Evolutionary conservation across 2,113 vertebrate species (phyloP).

Genomic region (Lontra canadensis): DNA sequence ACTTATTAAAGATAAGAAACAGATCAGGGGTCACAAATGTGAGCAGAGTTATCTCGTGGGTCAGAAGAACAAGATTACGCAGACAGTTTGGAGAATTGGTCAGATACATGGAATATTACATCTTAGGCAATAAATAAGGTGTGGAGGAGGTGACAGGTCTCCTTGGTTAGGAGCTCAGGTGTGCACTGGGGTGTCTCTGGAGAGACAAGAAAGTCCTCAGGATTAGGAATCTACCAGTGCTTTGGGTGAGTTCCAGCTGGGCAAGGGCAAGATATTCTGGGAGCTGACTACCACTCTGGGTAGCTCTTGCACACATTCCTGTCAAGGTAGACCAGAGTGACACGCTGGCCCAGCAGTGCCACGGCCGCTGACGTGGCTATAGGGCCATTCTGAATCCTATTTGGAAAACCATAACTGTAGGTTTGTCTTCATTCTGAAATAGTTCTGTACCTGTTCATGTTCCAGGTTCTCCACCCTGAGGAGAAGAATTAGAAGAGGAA

Average conservation of each 20-base stretch:
- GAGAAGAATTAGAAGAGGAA: not conserved
- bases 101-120: not conserved
- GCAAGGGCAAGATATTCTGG: not conserved
- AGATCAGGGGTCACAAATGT: not conserved
- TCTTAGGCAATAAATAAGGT: not conserved
- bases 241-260: not conserved
- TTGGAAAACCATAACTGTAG: not conserved
- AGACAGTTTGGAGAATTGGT: not conserved
- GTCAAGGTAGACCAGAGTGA: not conserved
- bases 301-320: not conserved
- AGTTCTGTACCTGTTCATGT: not conserved
- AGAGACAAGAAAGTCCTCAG: not conserved
- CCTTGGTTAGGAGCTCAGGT: not conserved
- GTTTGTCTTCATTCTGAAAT: not conserved
- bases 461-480: not conserved
- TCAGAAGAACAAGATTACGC: not conserved
- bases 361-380: accelerated
- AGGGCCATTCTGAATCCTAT: not conserved
- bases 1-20: not conserved
- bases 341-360: too few relatives aligned
- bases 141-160: not conserved
- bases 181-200: not conserved
- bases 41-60: not conserved
- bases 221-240: not conserved
- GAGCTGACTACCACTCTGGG: not conserved